phyloP scores from a whole-genome alignment of 2,888 invertebrate species.

The Rhabditoides inermis region DNA sequence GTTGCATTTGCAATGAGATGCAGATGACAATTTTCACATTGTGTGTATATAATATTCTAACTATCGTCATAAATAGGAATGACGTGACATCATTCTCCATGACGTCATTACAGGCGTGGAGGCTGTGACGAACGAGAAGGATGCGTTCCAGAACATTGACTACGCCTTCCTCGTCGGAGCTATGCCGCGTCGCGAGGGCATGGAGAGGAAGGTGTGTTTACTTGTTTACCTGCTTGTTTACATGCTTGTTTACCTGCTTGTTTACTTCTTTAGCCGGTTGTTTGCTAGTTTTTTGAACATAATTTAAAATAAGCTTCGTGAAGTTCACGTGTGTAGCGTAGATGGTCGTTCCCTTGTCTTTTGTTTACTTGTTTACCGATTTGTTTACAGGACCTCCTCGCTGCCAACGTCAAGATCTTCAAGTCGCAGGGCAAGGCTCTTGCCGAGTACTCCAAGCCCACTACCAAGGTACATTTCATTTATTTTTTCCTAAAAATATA shows the following conservation, averaged over 20 bases:
- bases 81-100: too few species aligned
- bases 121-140: slow-evolving; percentile 76
- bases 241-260: slow-evolving; percentile 81
- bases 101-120: slow-evolving; percentile 66
- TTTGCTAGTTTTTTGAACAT: neutral
- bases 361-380: neutral
- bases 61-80: too few species aligned
- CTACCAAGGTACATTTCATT: slow-evolving; percentile 68
- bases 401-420: slow-evolving; percentile 96
- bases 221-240: neutral
- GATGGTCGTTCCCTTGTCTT: too few species aligned
- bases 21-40: too few species aligned
- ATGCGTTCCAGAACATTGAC: slow-evolving; percentile 88
- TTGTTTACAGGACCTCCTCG: slow-evolving; percentile 72
- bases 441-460: slow-evolving; percentile 79
- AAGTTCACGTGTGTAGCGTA: too few species aligned
- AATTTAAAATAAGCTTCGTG: too few species aligned
- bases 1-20: too few species aligned
- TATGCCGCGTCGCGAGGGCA: slow-evolving; percentile 80
- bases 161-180: slow-evolving; percentile 93
- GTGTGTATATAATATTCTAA: too few species aligned
- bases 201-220: slow-evolving; percentile 76
- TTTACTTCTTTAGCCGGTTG: too few species aligned
- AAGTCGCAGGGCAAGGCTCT: slow-evolving; percentile 90
- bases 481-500: neutral